Percentiles rank a stretch among this genome's conserved stretches.
phyloP scores from a whole-genome alignment of 2,113 vertebrate genomes.

The Ailurus styani region DNA sequence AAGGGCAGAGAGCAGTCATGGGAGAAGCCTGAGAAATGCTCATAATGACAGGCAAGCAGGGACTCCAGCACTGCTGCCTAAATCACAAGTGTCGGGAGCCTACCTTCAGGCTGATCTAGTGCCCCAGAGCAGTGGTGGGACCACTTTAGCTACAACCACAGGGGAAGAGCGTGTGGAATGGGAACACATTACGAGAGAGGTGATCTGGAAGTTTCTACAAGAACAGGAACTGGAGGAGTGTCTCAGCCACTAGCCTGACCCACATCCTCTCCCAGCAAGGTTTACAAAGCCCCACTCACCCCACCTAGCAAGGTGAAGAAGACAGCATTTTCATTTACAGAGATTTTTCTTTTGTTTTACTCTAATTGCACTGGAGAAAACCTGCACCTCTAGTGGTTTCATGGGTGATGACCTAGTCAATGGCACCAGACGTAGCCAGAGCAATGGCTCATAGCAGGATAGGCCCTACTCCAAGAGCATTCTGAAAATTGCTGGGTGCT shows the following conservation, averaged over 20 bases:
- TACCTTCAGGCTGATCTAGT: background rate
- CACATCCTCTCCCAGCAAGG: background rate
- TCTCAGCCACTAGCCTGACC: background rate
- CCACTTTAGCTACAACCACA: background rate
- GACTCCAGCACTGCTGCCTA: background rate
- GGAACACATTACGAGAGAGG: background rate
- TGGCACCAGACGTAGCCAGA: background rate
- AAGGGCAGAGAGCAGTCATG: background rate
- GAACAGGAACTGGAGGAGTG: background rate
- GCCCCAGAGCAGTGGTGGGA: background rate
- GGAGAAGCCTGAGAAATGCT: background rate
- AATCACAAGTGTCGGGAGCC: background rate
- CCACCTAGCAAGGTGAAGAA: background rate
- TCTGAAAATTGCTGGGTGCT: background rate
- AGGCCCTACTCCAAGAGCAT: rapidly evolving
- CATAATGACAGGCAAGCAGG: background rate
- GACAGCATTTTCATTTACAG: background rate
- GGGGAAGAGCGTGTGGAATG: background rate
- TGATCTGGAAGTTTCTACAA: background rate
- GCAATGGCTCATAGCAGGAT: background rate
- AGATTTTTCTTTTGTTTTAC: background rate
- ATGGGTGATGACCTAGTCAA: background rate
- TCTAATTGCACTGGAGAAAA: background rate
- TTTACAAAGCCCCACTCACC: background rate
- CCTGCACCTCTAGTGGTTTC: background rate